These are phyloP conservation scores for Hestina assimilis DNA, from an alignment of 1,140 invertebrate species.

Conservation along the genomic window DNA sequence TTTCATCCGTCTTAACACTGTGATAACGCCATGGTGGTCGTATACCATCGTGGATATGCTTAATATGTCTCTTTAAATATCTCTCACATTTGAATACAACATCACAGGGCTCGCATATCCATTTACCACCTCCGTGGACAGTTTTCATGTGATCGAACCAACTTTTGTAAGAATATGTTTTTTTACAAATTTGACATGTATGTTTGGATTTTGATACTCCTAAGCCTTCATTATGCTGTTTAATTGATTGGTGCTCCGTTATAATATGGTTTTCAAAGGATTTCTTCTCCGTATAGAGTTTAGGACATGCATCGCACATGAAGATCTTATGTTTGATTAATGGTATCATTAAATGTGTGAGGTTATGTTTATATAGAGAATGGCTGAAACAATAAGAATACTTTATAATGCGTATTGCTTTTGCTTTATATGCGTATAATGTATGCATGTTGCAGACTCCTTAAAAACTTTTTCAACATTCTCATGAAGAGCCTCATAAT, in stretches of 20 bases:
- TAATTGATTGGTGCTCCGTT: not conserved
- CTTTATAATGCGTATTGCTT: not conserved
- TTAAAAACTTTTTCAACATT: no score
- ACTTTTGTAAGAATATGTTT: slow-evolving; percentile 27
- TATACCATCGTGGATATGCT: slow-evolving; percentile 26
- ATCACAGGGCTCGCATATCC: slow-evolving; percentile 21
- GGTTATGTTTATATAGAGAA: slow-evolving; percentile 15
- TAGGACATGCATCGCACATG: slow-evolving; percentile 18
- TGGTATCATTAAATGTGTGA: slow-evolving; percentile 17
- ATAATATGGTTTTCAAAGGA: slow-evolving; percentile 16
- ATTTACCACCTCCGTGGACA: slow-evolving; percentile 9
- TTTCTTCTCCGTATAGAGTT: slow-evolving; percentile 6
- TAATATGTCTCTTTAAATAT: slow-evolving; percentile 27
- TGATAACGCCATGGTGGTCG: no score
- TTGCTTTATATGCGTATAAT: no score
- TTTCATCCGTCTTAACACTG: no score
- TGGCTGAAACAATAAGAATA: slow-evolving; percentile 13
- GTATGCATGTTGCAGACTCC: no score
- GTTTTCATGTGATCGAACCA: slow-evolving; percentile 35
- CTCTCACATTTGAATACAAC: slow-evolving; percentile 25
- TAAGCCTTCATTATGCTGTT: not conserved
- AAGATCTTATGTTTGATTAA: slow-evolving; percentile 8
- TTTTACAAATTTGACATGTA: slow-evolving; percentile 36
- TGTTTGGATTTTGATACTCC: not conserved
- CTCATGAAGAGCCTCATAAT: no score